Evolutionary conservation across 2,113 vertebrate genomes (phyloP).

Genomic region (Passer montanus): DNA sequence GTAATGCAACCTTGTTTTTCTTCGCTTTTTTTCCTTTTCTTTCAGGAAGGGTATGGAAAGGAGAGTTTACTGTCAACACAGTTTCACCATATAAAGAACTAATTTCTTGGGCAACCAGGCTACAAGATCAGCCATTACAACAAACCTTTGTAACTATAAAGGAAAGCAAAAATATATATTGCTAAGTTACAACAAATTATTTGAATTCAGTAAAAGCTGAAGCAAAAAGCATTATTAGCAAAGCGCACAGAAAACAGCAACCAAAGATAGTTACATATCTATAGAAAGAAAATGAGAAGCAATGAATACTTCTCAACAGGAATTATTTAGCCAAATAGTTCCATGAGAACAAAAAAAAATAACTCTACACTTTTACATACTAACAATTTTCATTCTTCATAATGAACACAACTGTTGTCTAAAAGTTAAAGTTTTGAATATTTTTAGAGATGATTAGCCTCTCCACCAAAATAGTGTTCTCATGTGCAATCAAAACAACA

Average conservation of each 20-base stretch:
- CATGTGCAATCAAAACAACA: neutral
- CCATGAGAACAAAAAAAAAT: neutral
- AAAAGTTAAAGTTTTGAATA: neutral
- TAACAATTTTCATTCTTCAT: neutral
- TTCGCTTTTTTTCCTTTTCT: conserved; percentile 52
- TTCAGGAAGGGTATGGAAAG: neutral
- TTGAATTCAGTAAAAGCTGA: neutral
- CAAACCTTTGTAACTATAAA: neutral
- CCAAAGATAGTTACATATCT: neutral
- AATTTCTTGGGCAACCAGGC: conserved; percentile 48
- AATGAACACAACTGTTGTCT: neutral
- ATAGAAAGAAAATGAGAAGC: neutral
- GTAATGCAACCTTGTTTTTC: conserved; percentile 74
- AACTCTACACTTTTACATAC: neutral
- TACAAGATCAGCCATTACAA: conserved; percentile 5
- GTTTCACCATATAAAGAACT: conserved; percentile 47
- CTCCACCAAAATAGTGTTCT: neutral
- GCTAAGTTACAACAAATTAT: neutral
- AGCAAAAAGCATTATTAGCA: neutral
- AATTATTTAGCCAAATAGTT: neutral
- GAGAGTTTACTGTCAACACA: conserved; percentile 44
- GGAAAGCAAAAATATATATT: neutral
- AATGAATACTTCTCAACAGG: neutral
- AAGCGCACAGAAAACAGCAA: neutral
- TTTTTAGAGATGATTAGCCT: neutral